Evolutionary conservation across 2,888 invertebrate genomes (phyloP), one percentile per base, ranked within the genome.

Genomic region (Leucoptera coffeella): DNA sequence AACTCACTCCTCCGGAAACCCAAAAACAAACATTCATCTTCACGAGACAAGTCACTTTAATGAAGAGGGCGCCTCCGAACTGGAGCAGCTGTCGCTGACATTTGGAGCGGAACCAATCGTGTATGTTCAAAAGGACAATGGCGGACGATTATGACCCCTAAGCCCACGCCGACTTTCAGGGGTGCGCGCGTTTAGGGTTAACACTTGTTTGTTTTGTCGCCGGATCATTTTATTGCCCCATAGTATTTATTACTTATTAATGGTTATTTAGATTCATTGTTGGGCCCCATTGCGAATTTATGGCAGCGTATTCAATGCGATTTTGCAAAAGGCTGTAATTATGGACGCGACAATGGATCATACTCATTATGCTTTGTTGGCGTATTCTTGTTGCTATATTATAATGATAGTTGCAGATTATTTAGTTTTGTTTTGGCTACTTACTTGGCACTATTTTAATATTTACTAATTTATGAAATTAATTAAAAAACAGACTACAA

Each of bases 241-340:
- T 59, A 61, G 62, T 65, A 69, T 69, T 69, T 69, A 69, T 69
- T 67, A 65, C 67, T 64, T 69, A 69, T 69, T 69, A 69, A 69
- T 69, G 65, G 69, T 69, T 69, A 69, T 69, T 69, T 65, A 55
- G 65, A 61, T 60, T 64, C 65, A 67, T 69, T 69, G 67, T 69
- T 55, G 56, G 46, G 54, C 47, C 49, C 47, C 47, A 49, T 56
- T 58, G 65, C 50, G 56, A 65, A 64, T 67, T 67, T 64, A 67
- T 61, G 47, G 58, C 50, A 42, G 48, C 46, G 58, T 53, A 42
- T 19, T 19, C 19, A 19, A 19, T 19, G 19, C 19, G 61, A 54
- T 57, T 55, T 64, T 60, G 54, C 53, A 64, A 35, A 48, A 39
- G 35, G 34, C 34, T 34, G 44, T 46, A 43, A 49, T 45, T 45